Conservation (phyloP, 2,113 vertebrate species). For the Scolopax mira region DNA sequence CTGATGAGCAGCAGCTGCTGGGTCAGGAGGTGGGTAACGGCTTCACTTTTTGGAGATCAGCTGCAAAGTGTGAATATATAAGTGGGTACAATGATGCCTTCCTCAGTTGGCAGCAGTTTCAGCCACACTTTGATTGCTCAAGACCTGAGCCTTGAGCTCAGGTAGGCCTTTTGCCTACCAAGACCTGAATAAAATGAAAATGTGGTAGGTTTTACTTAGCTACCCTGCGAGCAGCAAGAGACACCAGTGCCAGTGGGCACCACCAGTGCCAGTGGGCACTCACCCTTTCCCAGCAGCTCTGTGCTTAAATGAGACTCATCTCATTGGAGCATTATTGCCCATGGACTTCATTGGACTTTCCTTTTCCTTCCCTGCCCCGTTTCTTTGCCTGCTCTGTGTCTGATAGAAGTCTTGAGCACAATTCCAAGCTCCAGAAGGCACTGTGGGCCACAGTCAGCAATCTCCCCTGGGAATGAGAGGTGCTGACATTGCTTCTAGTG, state of each 20-base stretch:
- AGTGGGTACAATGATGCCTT: background rate
- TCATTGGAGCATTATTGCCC: background rate
- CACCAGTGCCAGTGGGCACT: background rate
- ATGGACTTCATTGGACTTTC: background rate
- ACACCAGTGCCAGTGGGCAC: background rate
- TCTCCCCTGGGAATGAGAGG: background rate
- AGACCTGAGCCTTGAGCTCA: too few relatives aligned
- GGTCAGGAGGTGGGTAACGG: background rate
- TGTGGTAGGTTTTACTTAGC: background rate
- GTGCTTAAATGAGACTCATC: background rate
- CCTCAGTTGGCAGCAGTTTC: background rate
- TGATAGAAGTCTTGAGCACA: background rate
- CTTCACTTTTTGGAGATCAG: background rate
- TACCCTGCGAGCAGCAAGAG: background rate
- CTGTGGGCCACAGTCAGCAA: background rate
- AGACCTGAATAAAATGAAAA: background rate
- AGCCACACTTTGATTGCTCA: background rate
- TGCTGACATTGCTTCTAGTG: background rate
- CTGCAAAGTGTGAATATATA: background rate
- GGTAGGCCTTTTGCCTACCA: background rate
- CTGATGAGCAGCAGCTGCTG: background rate
- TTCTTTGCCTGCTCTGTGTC: background rate
- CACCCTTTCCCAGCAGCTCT: background rate
- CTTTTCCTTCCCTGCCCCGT: background rate
- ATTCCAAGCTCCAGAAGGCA: background rate